Base-by-base conservation (phyloP, 2,797 vertebrate genomes). In the Poecilia picta region DNA sequence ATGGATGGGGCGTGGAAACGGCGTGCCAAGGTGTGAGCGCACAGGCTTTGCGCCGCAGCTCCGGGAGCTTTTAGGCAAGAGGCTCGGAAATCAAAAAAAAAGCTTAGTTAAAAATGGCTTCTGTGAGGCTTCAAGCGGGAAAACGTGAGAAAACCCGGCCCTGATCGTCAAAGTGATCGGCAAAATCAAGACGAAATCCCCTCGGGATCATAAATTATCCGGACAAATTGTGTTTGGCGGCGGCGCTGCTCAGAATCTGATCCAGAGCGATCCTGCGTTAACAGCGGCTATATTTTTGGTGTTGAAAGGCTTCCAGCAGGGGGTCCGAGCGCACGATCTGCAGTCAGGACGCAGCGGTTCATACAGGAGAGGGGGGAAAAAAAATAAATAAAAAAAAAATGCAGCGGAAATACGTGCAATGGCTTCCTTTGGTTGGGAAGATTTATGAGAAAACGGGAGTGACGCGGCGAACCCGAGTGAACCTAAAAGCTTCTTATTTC, bases 231-330 rank as follows among this genome's bases (percentile, higher is more conserved):
- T 92, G 91, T 91, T 90, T 89, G 89, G 90, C 89, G 89, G 90
- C 89, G 84, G 82, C 77, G 86, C 46, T 72, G 51, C 80, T 5
- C 77, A 85, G 75, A 68, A 81, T 66, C 82, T 79, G 74, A 66
- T 84, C 77, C n/a, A 46, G 81, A 74, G 74, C 89, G 78, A 77
- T 74, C 83, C 83, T 73, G 92, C 85, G 80, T 88, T 81, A 92
- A 78, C 85, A 6, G 74, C 25, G 84, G 33, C 92, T 95, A 93
- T 95, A 94, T 95, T 93, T 92, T 93, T 92, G 93, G 94, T 87
- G 77, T 85, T 85, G 83, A 70, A 88, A 86, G 87, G 80, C 85
- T 91, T 79, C 82, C 82, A 64, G 41, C 77, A 20, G 23, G 8
- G 8, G 55, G 0, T 8, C 28, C n/a, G 68, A 53, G 74, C 31